Evolutionary conservation across 2,113 vertebrate genomes (phyloP).

Genomic region (Mustela lutreola): DNA sequence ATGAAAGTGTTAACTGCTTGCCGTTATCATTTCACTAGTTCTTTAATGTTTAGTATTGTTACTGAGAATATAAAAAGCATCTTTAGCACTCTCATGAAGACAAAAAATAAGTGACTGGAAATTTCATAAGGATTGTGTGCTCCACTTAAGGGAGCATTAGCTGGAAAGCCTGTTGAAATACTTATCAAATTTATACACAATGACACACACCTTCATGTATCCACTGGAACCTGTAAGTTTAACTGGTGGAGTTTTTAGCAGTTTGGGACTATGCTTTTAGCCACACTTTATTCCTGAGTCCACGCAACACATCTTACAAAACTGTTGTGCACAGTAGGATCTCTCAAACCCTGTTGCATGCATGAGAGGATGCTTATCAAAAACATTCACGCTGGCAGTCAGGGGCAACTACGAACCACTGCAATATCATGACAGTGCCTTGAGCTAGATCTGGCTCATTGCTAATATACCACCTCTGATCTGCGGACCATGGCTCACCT

Average conservation of each 20-base stretch:
- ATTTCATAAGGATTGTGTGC: neutral
- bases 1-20: neutral
- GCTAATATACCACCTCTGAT: neutral
- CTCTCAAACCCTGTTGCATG: neutral
- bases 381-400: neutral
- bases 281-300: neutral
- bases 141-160: neutral
- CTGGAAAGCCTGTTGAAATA: neutral
- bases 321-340: neutral
- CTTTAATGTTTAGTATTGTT: neutral
- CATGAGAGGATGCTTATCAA: neutral
- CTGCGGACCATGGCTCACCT: neutral
- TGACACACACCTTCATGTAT: rapidly evolving
- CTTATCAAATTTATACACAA: neutral
- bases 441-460: neutral
- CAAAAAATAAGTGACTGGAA: neutral
- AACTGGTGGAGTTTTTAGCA: neutral
- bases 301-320: neutral
- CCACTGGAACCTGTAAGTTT: neutral
- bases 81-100: neutral
- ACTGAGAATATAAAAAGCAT: neutral
- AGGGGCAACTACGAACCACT: no score
- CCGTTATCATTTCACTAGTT: neutral
- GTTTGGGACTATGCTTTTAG: neutral
- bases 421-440: rapidly evolving